Evolutionary conservation across 1,140 invertebrate species (phyloP), one percentile per base, ranked within the genome.

Genomic region (Amphibalanus amphitrite): DNA sequence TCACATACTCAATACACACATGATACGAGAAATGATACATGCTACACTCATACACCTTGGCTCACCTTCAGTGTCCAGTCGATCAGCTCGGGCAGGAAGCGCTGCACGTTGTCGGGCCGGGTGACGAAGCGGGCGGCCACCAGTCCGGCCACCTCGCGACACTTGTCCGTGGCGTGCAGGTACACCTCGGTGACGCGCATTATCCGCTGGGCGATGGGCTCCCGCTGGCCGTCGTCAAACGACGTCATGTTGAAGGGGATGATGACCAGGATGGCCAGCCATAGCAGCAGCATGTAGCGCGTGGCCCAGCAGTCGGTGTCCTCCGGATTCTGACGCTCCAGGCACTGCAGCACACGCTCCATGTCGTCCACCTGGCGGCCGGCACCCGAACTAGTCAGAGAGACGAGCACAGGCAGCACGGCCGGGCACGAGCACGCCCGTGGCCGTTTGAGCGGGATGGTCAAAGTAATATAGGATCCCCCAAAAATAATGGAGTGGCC

Each of bases 241-340:
- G 92, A 81, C 47, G 87, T 87, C 82, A 99, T 87, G 76, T 96
- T 90, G 83, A 99, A 98, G 69, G 96, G 96, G 80, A 95, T 96
- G 78, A 96, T 91, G 0, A 95, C 90, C 74, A 97, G 89, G 76
- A 98, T 97, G 8, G 94, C 97, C 71, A 98, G 82, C 96, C 96
- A 98, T n/a, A 98, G 80, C 3, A 98, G 79, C 25, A 98, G 81
- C 74, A 96, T 89, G 81, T 97, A 97, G 75, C 90, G 84, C 20
- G 91, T 93, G 75, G 93, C 87, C 93, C 93, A 97, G 71, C 86
- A 88, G 29, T 86, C 84, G 28, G 86, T 83, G 79, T 93, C 87
- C 72, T 85, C 83, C 1, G 87, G 85, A 81, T 93, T 84, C 81
- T 95, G 91, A 70, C 84, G 82, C 78, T 91, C 88, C 28, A 97